phyloP scores from a whole-genome alignment of 2,888 invertebrate species.

The Drosophila demipolita region DNA sequence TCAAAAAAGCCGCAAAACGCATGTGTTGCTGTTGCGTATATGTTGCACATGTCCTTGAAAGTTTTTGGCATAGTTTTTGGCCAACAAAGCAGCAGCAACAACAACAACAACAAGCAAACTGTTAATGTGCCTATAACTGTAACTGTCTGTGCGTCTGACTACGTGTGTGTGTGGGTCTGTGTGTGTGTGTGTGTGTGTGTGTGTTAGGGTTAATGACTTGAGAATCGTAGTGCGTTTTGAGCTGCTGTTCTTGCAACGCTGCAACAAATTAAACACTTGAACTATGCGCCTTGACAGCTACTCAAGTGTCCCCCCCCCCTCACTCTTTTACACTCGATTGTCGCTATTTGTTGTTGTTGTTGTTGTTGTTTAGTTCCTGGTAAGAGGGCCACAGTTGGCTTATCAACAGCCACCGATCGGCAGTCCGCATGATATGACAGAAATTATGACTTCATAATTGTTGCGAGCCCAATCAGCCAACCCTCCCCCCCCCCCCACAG shows the following conservation, averaged over 20 bases:
- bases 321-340: neutral
- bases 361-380: slow-evolving; percentile 37
- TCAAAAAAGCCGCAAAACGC: slow-evolving; percentile 59
- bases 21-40: slow-evolving; percentile 56
- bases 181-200: slow-evolving; percentile 1
- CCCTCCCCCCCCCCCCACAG: no score
- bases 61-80: slow-evolving; percentile 85
- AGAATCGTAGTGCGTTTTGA: neutral
- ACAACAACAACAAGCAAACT: slow-evolving; percentile 31
- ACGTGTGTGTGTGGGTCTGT: slow-evolving; percentile 11
- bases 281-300: slow-evolving; percentile 47
- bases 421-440: slow-evolving; percentile 69
- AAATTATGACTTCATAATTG: slow-evolving; percentile 78
- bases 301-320: slow-evolving; percentile 39
- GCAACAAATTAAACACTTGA: slow-evolving; percentile 59
- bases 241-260: slow-evolving; percentile 24
- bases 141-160: slow-evolving; percentile 23
- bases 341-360: slow-evolving; percentile 9
- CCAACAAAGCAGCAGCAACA: slow-evolving; percentile 46
- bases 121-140: slow-evolving; percentile 64
- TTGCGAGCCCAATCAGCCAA: slow-evolving; percentile 22
- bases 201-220: slow-evolving; percentile 62
- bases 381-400: slow-evolving; percentile 34
- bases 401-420: slow-evolving; percentile 67
- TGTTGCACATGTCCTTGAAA: slow-evolving; percentile 84